A percentile compares a stretch with the other conserved stretches of the same genome.
phyloP scores from a whole-genome alignment of 2,888 invertebrate genomes.

The Clunio marinus region DNA sequence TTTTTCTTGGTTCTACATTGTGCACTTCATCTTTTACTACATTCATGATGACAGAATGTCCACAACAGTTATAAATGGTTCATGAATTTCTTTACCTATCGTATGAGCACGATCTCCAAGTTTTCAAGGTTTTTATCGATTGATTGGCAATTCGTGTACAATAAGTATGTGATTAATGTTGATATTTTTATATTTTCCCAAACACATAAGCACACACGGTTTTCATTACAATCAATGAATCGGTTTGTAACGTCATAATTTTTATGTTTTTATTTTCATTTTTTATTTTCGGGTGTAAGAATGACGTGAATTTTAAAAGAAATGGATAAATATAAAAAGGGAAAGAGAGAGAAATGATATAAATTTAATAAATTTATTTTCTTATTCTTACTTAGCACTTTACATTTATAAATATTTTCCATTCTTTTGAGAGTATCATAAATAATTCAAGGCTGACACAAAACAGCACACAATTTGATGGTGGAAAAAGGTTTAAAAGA shows the following conservation, averaged over 20 bases:
- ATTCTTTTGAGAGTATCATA: neutral
- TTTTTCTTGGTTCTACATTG: neutral
- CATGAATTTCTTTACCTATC: constrained; percentile 43
- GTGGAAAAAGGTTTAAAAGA: too few species aligned
- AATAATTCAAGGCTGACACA: neutral
- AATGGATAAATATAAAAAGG: neutral
- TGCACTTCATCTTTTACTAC: neutral
- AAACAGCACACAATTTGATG: too few species aligned
- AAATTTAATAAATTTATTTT: constrained; percentile 22
- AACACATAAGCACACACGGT: neutral
- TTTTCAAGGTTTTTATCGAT: constrained; percentile 25
- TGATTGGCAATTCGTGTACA: neutral
- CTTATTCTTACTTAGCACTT: neutral
- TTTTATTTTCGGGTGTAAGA: neutral
- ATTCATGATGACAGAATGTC: neutral
- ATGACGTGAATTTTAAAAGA: too few species aligned
- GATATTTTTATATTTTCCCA: neutral
- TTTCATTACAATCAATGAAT: neutral
- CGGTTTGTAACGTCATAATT: neutral
- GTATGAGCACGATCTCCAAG: constrained; percentile 44
- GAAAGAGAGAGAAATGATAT: constrained; percentile 1
- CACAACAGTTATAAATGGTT: too few species aligned
- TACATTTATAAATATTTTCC: too few species aligned
- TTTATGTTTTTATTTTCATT: neutral
- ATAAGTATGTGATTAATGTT: neutral